Percentiles rank a stretch among this genome's conserved stretches.
phyloP scores from a whole-genome alignment of 2,797 vertebrate genomes.

The Rhyacichthys aspro region DNA sequence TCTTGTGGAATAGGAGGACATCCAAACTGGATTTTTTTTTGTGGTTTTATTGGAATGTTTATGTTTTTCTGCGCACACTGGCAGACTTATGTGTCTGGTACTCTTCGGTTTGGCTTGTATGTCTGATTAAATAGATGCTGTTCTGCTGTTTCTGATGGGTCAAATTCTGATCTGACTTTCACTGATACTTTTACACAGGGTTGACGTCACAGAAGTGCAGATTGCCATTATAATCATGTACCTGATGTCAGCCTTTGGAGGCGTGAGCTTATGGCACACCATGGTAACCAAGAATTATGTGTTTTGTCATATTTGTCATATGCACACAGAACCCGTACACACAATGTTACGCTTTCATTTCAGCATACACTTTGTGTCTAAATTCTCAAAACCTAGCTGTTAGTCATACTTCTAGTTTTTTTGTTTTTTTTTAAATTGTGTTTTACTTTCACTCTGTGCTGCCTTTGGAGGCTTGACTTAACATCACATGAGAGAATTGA shows the following conservation, averaged over 20 bases:
- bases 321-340: slow-evolving; percentile 13
- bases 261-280: slow-evolving; percentile 87
- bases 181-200: slow-evolving; percentile 66
- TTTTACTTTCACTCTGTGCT: slow-evolving; percentile 87
- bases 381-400: slow-evolving; percentile 38
- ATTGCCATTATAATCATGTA: slow-evolving; percentile 88
- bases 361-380: slow-evolving; percentile 27
- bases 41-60: slow-evolving; percentile 93
- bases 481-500: slow-evolving; percentile 77
- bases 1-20: slow-evolving; percentile 87
- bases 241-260: slow-evolving; percentile 87
- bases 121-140: slow-evolving; percentile 49
- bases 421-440: slow-evolving; percentile 80
- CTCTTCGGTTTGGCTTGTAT: slow-evolving; percentile 94
- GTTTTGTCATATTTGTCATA: slow-evolving; percentile 2
- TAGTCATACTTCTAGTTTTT: slow-evolving; percentile 57
- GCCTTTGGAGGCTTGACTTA: slow-evolving; percentile 87
- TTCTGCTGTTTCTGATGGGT: not conserved
- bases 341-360: slow-evolving; percentile 50
- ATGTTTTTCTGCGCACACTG: slow-evolving; percentile 99
- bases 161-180: not conserved
- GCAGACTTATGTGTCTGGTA: slow-evolving; percentile 98
- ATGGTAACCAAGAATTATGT: slow-evolving; percentile 75
- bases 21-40: slow-evolving; percentile 94
- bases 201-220: slow-evolving; percentile 97